Conservation (phyloP, 2,113 vertebrate genomes). For the Synchiropus splendidus region DNA sequence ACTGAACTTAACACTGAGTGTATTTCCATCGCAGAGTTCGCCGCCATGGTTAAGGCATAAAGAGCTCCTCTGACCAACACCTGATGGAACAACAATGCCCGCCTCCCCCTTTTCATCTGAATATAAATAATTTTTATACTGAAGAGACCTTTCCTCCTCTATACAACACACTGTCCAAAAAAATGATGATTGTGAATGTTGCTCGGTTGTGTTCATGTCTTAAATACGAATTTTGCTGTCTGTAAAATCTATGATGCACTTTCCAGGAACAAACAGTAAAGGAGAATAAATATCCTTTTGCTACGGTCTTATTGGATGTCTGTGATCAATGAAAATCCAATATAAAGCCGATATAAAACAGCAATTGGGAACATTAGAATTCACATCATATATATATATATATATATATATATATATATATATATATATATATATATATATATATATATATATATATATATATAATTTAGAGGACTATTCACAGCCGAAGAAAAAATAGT, state of each 20-base stretch:
- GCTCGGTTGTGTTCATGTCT: conserved; percentile 71
- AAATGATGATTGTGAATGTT: conserved; percentile 70
- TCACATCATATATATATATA: no score
- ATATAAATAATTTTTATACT: conserved; percentile 73
- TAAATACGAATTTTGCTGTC: conserved; percentile 73
- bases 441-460: no score
- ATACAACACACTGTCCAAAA: conserved; percentile 64
- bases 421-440: no score
- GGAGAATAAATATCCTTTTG: conserved; percentile 72
- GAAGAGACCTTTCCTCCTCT: conserved; percentile 60
- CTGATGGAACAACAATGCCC: conserved; percentile 67
- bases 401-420: no score
- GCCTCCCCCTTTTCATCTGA: conserved; percentile 62
- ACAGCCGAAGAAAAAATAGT: no score
- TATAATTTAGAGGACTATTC: no score
- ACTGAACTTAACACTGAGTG: not conserved
- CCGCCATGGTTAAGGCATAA: conserved; percentile 67
- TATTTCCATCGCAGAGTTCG: conserved; percentile 62
- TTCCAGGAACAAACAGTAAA: conserved; percentile 66
- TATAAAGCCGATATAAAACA: no score
- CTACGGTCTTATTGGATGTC: conserved; percentile 18
- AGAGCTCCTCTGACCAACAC: conserved; percentile 59
- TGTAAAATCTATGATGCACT: conserved; percentile 74
- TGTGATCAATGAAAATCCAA: not conserved
- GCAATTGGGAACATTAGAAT: no score